Conservation (phyloP, 2,888 invertebrate genomes). For the Aspidapion aeneum region DNA sequence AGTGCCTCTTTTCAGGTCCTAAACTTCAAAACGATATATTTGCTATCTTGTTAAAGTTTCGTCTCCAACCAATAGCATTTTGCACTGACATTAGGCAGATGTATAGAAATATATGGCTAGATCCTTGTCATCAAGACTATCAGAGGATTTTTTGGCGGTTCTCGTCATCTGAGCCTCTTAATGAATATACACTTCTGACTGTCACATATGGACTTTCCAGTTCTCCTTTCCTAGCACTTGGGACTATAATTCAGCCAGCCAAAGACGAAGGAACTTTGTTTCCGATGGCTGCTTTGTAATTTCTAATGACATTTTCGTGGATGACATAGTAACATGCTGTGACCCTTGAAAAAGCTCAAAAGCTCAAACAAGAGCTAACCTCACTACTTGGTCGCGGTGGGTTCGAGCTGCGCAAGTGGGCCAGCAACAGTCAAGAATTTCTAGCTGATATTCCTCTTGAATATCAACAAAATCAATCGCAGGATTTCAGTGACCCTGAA, state of each 20-base stretch:
- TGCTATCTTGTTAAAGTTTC: neutral
- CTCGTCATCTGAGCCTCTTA: neutral
- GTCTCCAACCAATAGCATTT: neutral
- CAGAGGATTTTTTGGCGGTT: neutral
- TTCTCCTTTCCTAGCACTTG: neutral
- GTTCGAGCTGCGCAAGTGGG: neutral
- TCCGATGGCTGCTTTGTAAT: neutral
- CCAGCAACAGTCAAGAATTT: neutral
- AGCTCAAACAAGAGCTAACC: neutral
- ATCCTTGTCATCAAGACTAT: neutral
- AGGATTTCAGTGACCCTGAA: neutral
- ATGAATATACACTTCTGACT: neutral
- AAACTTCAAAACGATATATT: neutral
- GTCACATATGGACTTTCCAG: neutral
- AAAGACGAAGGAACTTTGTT: neutral
- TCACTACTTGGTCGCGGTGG: neutral
- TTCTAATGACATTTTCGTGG: neutral
- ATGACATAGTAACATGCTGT: neutral
- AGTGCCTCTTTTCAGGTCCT: neutral
- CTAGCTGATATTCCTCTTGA: neutral
- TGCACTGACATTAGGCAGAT: neutral
- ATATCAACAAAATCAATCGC: neutral
- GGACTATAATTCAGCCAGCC: neutral
- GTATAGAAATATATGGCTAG: neutral
- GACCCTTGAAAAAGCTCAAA: neutral